Evolutionary conservation across 1,140 invertebrate genomes (phyloP).

Genomic region (Drosophila hydei): DNA sequence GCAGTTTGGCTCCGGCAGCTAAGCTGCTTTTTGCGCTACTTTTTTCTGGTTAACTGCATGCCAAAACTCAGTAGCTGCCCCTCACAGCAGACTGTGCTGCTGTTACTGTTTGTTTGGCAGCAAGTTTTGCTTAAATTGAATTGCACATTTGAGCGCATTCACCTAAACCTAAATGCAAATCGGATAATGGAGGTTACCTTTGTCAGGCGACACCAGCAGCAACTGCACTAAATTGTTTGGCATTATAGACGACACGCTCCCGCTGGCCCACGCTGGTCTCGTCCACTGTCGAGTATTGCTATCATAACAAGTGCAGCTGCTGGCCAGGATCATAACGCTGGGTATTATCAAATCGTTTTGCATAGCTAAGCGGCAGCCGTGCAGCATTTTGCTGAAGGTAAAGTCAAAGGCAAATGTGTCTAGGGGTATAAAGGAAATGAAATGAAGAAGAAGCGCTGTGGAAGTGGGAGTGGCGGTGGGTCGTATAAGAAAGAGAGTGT

Average conservation of each 20-base stretch:
- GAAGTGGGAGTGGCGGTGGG: not conserved
- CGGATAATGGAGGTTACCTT: slow-evolving; percentile 79
- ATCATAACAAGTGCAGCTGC: slow-evolving; percentile 74
- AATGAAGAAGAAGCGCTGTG: not conserved
- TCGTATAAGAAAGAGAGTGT: not conserved
- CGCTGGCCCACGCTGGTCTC: not conserved
- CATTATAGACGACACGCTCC: slow-evolving; percentile 44
- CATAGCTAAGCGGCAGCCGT: slow-evolving; percentile 41
- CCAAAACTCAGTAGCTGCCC: slow-evolving; percentile 47
- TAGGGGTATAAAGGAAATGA: slow-evolving; percentile 6
- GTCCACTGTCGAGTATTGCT: slow-evolving; percentile 36
- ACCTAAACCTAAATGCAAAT: slow-evolving; percentile 76
- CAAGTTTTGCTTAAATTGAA: slow-evolving; percentile 75
- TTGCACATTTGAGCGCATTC: slow-evolving; percentile 82
- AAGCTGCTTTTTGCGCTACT: slow-evolving; percentile 77
- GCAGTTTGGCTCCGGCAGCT: slow-evolving; percentile 37
- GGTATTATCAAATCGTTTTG: slow-evolving; percentile 74
- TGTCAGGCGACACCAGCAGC: slow-evolving; percentile 56
- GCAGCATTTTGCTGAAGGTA: slow-evolving; percentile 62
- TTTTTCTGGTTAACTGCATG: slow-evolving; percentile 75
- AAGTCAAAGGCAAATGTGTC: slow-evolving; percentile 70
- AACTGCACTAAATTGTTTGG: slow-evolving; percentile 78
- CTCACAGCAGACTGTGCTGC: slow-evolving; percentile 9
- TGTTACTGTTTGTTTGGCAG: slow-evolving; percentile 42
- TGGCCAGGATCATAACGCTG: slow-evolving; percentile 57